Conservation (phyloP, 1,140 invertebrate species). For the Drosophila yakuba region DNA sequence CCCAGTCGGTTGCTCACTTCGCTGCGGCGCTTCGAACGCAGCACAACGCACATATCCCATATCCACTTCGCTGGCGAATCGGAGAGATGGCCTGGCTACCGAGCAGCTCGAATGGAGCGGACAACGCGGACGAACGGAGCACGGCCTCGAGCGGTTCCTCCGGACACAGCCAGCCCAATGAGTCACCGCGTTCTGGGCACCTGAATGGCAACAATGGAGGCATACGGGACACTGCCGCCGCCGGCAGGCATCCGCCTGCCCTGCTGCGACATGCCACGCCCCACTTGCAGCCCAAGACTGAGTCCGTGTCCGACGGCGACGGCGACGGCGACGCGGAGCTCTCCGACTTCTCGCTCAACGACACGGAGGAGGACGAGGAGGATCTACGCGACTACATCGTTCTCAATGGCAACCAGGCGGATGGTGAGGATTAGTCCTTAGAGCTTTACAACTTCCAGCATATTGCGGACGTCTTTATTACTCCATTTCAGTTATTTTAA, state of each 20-base stretch:
- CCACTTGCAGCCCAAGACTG: slow-evolving; percentile 71
- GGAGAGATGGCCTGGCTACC: slow-evolving; percentile 68
- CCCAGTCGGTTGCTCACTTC: slow-evolving; percentile 30
- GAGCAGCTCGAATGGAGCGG: slow-evolving; percentile 62
- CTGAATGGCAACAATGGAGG: slow-evolving; percentile 1
- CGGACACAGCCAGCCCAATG: slow-evolving; percentile 16
- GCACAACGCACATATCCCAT: background rate
- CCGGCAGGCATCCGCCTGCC: slow-evolving; percentile 51
- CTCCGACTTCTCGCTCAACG: slow-evolving; percentile 81
- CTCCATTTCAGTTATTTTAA: no score
- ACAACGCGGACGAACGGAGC: slow-evolving; percentile 69
- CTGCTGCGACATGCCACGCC: slow-evolving; percentile 66
- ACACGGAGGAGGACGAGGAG: slow-evolving; percentile 82
- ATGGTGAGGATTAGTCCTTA: slow-evolving; percentile 52
- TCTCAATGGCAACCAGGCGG: slow-evolving; percentile 66
- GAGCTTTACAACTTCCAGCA: background rate
- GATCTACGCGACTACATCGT: slow-evolving; percentile 75
- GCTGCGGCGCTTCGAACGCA: slow-evolving; percentile 1
- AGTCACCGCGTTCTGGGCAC: slow-evolving; percentile 22
- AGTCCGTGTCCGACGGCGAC: slow-evolving; percentile 79
- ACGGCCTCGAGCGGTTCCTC: slow-evolving; percentile 57
- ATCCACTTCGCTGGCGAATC: background rate
- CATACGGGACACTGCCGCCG: background rate
- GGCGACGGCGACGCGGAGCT: slow-evolving; percentile 67
- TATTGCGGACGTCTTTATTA: no score